Evolutionary conservation across 1,140 invertebrate genomes (phyloP).

Genomic region (Cherax quadricarinatus): DNA sequence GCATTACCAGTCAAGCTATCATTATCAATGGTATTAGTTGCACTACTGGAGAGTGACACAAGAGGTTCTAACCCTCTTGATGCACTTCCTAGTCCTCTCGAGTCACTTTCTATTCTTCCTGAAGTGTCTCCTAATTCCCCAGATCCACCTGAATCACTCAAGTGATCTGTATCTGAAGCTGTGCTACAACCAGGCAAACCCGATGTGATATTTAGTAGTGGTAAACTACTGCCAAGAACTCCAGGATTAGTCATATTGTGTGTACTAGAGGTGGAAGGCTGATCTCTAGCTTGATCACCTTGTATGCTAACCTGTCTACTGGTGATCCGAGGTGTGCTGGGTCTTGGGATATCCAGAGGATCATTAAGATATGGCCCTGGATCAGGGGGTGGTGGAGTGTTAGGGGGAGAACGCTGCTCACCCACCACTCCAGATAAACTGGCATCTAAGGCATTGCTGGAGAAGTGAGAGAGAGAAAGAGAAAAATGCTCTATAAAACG

Average conservation of each 20-base stretch:
- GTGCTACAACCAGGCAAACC: conserved; percentile 45
- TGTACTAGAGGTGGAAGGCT: conserved; percentile 32
- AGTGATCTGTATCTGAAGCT: conserved; percentile 1
- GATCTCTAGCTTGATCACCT: conserved; percentile 4
- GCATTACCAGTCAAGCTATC: conserved; percentile 22
- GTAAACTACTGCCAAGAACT: conserved; percentile 48
- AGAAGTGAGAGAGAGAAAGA: conserved; percentile 45
- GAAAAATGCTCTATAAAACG: conserved; percentile 60
- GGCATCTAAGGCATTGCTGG: conserved; percentile 35
- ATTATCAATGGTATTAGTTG: not conserved
- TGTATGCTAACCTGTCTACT: conserved; percentile 18
- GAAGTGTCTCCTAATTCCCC: not conserved
- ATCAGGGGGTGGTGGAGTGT: conserved; percentile 2
- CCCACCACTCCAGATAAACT: conserved; percentile 23
- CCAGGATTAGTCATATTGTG: conserved; percentile 26
- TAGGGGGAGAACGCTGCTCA: conserved; percentile 16
- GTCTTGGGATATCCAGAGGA: conserved; percentile 49
- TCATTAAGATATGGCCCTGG: conserved; percentile 45
- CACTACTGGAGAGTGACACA: conserved; percentile 1
- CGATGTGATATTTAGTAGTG: conserved; percentile 37
- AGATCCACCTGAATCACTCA: not conserved
- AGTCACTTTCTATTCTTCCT: not conserved
- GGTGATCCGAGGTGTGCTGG: conserved; percentile 12
- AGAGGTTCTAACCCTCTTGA: conserved; percentile 23
- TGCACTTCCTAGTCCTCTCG: conserved; percentile 4